phyloP scores from a whole-genome alignment of 2,797 vertebrate species.

The Onychomys leucogaster region DNA sequence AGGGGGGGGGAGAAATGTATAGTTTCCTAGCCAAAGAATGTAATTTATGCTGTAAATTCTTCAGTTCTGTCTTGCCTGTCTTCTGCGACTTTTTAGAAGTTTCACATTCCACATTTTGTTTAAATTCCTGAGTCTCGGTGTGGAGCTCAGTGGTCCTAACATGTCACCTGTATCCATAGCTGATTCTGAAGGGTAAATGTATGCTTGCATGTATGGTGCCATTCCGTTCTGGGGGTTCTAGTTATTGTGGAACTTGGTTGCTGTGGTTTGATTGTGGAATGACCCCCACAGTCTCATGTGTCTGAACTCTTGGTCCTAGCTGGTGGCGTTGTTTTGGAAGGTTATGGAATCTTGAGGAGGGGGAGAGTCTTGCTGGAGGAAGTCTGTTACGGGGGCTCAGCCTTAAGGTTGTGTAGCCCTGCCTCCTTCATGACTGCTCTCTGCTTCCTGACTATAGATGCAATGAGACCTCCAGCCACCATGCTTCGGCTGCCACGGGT shows the following conservation, averaged over 20 bases:
- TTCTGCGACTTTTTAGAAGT: not conserved
- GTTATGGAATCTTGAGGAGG: not conserved
- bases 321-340: not conserved
- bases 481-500: not conserved
- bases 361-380: not conserved
- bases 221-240: not conserved
- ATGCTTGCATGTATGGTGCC: not conserved
- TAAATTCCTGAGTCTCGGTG: not conserved
- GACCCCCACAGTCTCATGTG: not conserved
- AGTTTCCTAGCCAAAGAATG: conserved; percentile 17
- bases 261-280: not conserved
- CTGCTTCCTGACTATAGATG: not conserved
- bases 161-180: not conserved
- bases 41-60: not conserved
- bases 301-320: not conserved
- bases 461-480: no score
- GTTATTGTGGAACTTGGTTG: not conserved
- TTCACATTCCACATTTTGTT: not conserved
- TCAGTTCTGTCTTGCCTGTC: not conserved
- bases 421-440: not conserved
- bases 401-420: not conserved
- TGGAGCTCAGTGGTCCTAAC: not conserved
- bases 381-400: not conserved
- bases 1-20: not conserved
- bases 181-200: not conserved